Conservation (phyloP, 1,140 invertebrate genomes). For the Delia radicum region DNA sequence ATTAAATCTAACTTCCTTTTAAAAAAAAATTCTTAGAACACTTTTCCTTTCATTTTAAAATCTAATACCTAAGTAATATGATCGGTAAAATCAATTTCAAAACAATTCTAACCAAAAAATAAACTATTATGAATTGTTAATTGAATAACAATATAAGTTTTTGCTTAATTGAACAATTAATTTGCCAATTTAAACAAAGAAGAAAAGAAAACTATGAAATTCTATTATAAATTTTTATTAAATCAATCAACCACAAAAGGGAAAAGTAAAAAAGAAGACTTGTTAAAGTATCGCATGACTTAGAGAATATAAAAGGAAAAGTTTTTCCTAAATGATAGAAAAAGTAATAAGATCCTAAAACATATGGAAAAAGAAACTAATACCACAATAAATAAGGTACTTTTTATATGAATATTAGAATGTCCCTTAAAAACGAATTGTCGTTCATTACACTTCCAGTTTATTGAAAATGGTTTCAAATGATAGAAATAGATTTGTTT, state of each 20-base stretch:
- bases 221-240: neutral
- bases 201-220: neutral
- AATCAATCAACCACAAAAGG: neutral
- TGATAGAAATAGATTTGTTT: too few relatives aligned
- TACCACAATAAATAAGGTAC: neutral
- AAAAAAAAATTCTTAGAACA: too few relatives aligned
- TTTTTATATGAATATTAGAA: too few relatives aligned
- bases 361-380: slow-evolving; percentile 1
- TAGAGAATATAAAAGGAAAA: neutral
- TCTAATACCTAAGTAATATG: neutral
- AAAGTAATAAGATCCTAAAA: neutral
- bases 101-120: too few relatives aligned
- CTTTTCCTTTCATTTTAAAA: too few relatives aligned
- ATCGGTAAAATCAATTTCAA: neutral
- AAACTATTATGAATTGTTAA: neutral
- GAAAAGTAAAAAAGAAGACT: neutral
- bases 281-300: slow-evolving; percentile 11
- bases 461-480: too few relatives aligned
- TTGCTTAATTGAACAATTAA: slow-evolving; percentile 13
- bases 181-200: slow-evolving; percentile 9
- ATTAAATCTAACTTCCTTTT: neutral
- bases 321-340: neutral
- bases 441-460: too few relatives aligned
- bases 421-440: too few relatives aligned
- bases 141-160: neutral